Conservation (phyloP, 2,113 vertebrate species). For the Charadrius vociferus region DNA sequence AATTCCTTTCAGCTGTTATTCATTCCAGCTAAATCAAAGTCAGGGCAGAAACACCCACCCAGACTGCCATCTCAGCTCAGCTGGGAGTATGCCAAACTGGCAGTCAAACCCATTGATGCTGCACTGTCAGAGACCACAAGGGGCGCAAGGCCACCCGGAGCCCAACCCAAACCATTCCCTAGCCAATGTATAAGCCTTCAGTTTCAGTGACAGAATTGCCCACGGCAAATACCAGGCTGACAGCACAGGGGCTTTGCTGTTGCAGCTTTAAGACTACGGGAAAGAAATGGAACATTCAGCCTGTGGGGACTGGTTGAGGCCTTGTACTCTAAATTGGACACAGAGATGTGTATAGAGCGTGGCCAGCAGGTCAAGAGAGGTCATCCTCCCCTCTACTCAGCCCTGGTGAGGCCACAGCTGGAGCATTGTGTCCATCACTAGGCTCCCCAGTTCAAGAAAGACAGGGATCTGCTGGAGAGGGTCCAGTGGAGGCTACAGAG, state of each 20-base stretch:
- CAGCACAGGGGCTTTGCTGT: background rate
- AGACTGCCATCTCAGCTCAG: background rate
- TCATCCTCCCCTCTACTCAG: background rate
- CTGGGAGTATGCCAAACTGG: background rate
- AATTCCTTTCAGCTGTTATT: background rate
- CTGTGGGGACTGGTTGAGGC: background rate
- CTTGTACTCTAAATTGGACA: background rate
- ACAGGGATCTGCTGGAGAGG: background rate
- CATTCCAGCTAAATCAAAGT: background rate
- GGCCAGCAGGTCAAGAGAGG: background rate
- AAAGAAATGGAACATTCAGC: background rate
- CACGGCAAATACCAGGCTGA: background rate
- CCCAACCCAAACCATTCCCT: too few species aligned
- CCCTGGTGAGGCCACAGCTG: background rate
- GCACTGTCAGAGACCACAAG: background rate
- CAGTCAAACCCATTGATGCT: background rate
- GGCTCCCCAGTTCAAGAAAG: background rate
- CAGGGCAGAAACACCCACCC: background rate
- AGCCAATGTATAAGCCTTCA: too few species aligned
- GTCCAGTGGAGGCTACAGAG: background rate
- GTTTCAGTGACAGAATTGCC: background rate
- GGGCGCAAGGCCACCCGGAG: background rate
- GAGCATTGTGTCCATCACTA: background rate
- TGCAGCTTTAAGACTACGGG: background rate
- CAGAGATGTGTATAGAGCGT: background rate